Base-by-base conservation (phyloP, 2,888 invertebrate genomes). In the Glaucopsyche alexis region DNA sequence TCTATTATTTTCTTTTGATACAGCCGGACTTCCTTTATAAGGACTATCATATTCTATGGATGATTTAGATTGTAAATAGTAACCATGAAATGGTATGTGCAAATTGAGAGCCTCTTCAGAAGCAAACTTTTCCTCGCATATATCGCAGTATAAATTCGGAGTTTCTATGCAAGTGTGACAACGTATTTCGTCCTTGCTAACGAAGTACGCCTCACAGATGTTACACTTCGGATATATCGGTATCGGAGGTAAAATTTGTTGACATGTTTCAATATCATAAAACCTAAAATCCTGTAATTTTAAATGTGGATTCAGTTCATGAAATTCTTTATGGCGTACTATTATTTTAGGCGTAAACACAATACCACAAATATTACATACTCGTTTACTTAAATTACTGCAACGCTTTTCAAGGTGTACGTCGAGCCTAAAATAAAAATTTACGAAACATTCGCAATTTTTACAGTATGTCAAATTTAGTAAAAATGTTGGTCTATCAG, bases 1-100 rank as follows among this genome's bases (percentile, higher is more conserved):
- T 29, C 9, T 38, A 60, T 29, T 8, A 38, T 60, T 60, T 29
- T 60, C 29, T 60, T 60, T 29, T 38, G 29, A 38, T 6, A 60
- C 13, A 11, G 11, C 47, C 47, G 13, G 47, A 52, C 9, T 13
- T 38, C 67, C 71, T 16, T n/a, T 9, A 67, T 73, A 47, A 16
- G 42, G 71, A 67, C 16, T 45, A 47, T 13, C 55, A 14, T 71
- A 29, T 45, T 47, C 71, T 65, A 8, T 47, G 13, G 42, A 49
- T 64, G 38, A 3, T 74, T 74, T 64, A 7, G 13, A 29, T 47
- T 78, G 71, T 42, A 78, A 76, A 47, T 76, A 74, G 80, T 88
- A 90, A 67, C 79, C 79, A 79, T 91, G 90, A 82, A 86, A 90
- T 45, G 81, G 73, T 79, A 85, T 81, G 76, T 91, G 90, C 70